Percentiles rank a stretch among this genome's conserved stretches.
Evolutionary conservation across 2,888 invertebrate genomes (phyloP).

Genomic region (Mallateleia sp.): DNA sequence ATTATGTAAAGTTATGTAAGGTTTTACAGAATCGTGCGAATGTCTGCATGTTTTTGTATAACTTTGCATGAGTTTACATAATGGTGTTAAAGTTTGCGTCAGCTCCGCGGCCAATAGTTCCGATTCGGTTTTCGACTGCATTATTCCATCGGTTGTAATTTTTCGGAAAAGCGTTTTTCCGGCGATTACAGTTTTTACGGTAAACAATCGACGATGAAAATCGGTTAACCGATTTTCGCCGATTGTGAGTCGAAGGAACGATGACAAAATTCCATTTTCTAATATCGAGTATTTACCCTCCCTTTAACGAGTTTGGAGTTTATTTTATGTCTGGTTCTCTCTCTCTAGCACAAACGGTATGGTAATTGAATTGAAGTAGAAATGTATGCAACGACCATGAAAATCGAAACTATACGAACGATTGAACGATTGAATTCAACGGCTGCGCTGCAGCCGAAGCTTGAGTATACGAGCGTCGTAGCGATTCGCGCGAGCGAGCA

Average conservation of each 20-base stretch:
- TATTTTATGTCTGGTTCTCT: slow-evolving; percentile 50
- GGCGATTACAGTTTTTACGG: too few relatives aligned
- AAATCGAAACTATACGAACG: slow-evolving; percentile 71
- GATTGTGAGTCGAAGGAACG: too few relatives aligned
- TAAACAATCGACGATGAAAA: too few relatives aligned
- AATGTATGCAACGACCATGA: slow-evolving; percentile 72
- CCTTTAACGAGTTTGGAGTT: slow-evolving; percentile 48
- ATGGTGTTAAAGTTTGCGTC: slow-evolving; percentile 50
- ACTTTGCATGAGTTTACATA: slow-evolving; percentile 63
- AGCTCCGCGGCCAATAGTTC: slow-evolving; percentile 2
- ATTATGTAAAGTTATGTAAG: slow-evolving; percentile 64
- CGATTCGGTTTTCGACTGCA: slow-evolving; percentile 21
- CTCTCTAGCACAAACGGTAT: slow-evolving; percentile 31
- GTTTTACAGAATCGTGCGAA: slow-evolving; percentile 46
- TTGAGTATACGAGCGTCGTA: slow-evolving; percentile 45
- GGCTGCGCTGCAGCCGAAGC: slow-evolving; percentile 43
- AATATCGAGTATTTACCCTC: slow-evolving; percentile 49
- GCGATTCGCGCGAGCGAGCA: slow-evolving; percentile 67
- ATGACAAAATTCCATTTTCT: slow-evolving; percentile 39
- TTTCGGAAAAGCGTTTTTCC: too few relatives aligned
- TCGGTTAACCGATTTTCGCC: too few relatives aligned
- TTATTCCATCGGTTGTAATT: slow-evolving; percentile 34
- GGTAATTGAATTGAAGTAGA: slow-evolving; percentile 70
- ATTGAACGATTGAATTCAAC: slow-evolving; percentile 79
- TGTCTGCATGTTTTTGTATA: slow-evolving; percentile 61